Percentiles rank a stretch among this genome's conserved stretches.
Evolutionary conservation across 1,140 invertebrate species (phyloP).

Genomic region (Drosophila mauritiana): DNA sequence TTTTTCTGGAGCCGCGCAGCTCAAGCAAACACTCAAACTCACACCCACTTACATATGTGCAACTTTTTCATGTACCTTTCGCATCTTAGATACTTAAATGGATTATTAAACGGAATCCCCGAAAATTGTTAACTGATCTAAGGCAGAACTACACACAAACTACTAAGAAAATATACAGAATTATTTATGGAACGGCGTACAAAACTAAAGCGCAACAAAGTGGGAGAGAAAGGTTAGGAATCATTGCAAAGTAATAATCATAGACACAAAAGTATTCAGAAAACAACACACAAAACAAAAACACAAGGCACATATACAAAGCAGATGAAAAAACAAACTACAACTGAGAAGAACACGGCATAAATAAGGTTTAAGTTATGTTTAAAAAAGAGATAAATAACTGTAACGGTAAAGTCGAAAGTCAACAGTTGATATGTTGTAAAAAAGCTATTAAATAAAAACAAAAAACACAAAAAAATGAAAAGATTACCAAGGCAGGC

Average conservation of each 20-base stretch:
- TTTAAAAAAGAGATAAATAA: constrained; percentile 74
- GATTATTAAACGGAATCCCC: constrained; percentile 41
- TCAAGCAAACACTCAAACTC: constrained; percentile 16
- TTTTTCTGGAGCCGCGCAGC: constrained; percentile 36
- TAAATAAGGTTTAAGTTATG: constrained; percentile 78
- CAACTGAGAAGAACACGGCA: constrained; percentile 46
- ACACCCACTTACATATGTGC: constrained; percentile 56
- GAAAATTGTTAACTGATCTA: constrained; percentile 67
- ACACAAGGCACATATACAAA: constrained; percentile 27
- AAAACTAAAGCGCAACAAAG: constrained; percentile 34
- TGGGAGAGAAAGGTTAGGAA: constrained; percentile 16
- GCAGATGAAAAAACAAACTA: constrained; percentile 46
- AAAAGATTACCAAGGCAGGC: constrained; percentile 38
- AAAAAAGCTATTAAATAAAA: constrained; percentile 60
- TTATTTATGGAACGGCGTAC: constrained; percentile 53
- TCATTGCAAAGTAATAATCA: constrained; percentile 42
- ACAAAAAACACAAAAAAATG: constrained; percentile 23
- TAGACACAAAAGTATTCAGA: constrained; percentile 63
- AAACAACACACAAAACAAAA: constrained; percentile 30
- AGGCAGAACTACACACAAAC: constrained; percentile 53
- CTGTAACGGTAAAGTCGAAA: constrained; percentile 75
- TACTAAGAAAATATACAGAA: constrained; percentile 50
- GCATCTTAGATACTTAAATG: constrained; percentile 74
- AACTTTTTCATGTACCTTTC: constrained; percentile 81
- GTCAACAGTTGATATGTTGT: constrained; percentile 83